Evolutionary conservation across 2,888 invertebrate species (phyloP), one percentile per base, ranked within the genome.

Genomic region (Lasioglossum leucozonium): DNA sequence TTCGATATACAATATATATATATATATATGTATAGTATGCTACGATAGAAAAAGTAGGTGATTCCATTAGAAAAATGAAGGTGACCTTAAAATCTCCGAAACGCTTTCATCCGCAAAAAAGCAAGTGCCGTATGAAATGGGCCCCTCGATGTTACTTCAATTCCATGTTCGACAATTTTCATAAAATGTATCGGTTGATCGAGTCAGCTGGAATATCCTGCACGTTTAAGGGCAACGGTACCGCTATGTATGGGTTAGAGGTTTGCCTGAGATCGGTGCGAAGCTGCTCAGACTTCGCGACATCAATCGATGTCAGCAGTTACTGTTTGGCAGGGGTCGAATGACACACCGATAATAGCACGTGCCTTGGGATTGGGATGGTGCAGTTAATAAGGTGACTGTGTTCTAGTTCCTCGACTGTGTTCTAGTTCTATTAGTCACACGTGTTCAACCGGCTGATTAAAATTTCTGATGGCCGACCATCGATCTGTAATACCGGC

Each of bases 401-500:
- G 55, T 58, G 55, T 22, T 58, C 55, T 26, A 58, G 55, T 58
- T 40, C 44, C 1, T 2, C 44, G 51, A 8, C 51, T 30, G 26
- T 40, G 72, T 58, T 58, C 58, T 26, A 58, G 58, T 58, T 58
- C 26, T 26, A 26, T 11, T 58, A 58, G 58, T 58, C 37, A 42
- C 69, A 69, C 69, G 11, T n/a, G 69, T 69, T 69, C 30, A 26
- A 16, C 69, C 26, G 40, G 26, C 40, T 40, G 69, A 69, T 42
- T 69, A 58, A 58, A 58, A n/a, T 58, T 58, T 58, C 58, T 26
- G 58, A 58, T 58, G 11, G 58, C 11, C 4, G 13, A 58, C 58
- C 26, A 58, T 58, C 26, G 58, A 58, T 58, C 58, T 58, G 58
- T 58, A 58, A 58, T 58, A 58, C 58, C 26, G n/a, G 58, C 58